Evolutionary conservation across 2,797 vertebrate species (phyloP).

Genomic region (Saguinus oedipus): DNA sequence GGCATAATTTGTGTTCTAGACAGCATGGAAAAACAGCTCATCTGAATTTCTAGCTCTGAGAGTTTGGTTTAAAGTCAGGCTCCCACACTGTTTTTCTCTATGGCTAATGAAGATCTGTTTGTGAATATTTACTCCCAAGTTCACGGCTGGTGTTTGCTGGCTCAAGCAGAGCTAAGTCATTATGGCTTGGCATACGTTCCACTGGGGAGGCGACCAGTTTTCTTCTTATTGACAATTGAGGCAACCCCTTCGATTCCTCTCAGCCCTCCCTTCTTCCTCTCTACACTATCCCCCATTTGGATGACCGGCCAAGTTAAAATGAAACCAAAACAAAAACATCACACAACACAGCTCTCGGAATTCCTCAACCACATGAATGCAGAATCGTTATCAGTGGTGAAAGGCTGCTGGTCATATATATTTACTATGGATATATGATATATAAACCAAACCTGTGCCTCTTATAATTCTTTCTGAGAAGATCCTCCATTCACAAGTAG

Average conservation of each 20-base stretch:
- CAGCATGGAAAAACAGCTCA: not conserved
- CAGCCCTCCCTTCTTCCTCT: not conserved
- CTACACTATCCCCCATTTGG: not conserved
- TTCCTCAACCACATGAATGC: not conserved
- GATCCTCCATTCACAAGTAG: conserved; percentile 8
- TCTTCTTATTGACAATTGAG: conserved; percentile 72
- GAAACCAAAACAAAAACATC: conserved; percentile 20
- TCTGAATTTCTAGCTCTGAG: not conserved
- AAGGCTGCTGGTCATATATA: not conserved
- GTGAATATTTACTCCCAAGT: conserved; percentile 69
- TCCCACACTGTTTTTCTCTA: not conserved
- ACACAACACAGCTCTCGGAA: not conserved
- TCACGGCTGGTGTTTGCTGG: conserved; percentile 65
- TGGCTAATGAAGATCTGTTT: conserved; percentile 67
- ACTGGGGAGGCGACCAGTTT: conserved; percentile 70
- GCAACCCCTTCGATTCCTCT: conserved; percentile 58
- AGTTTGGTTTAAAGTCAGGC: conserved; percentile 16
- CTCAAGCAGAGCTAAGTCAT: conserved; percentile 74
- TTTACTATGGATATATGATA: not conserved
- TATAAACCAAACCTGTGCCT: conserved; percentile 52
- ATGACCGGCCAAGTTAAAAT: conserved; percentile 23
- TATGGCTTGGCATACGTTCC: conserved; percentile 76
- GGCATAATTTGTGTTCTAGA: not conserved
- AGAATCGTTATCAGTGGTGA: not conserved
- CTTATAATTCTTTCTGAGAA: conserved; percentile 11